Evolutionary conservation across 2,113 vertebrate species (phyloP), one percentile per base, ranked within the genome.

Genomic region (Lampris megalopsis): DNA sequence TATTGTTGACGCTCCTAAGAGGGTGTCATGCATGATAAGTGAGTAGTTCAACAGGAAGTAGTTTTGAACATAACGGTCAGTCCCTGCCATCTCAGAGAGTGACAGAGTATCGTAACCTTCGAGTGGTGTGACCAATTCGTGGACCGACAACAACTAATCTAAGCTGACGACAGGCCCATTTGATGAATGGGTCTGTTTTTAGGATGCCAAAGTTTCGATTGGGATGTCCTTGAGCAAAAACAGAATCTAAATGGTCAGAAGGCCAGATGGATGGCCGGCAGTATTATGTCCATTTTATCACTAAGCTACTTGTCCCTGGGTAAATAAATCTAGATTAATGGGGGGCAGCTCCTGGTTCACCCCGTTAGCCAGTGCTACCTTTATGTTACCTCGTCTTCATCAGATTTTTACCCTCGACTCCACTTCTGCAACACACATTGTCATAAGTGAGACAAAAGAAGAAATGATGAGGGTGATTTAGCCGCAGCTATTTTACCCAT

Each of bases 321-420:
- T 94, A 90, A 84, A 93, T 94, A 92, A 91, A 93, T 93, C 85
- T 65, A 81, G 74, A 89, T 68, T 87, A 84, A 78, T 80, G 82
- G 88, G 78, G 73, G 86, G 71, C 80, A 76, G 83, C 77, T 79
- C 68, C 77, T 52, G 84, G 86, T 89, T 80, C 69, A 76, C 36
- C 52, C 37, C 35, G 48, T 43, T 62, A 74, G 75, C 62, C 7
- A 4, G 72, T 43, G 73, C 60, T 73, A 75, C 83, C 82, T 88
- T 83, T 87, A 73, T 69, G 68, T 81, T 92, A 92, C 93, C 93
- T 94, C 94, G 91, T 92, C 90, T 91, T 88, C 81, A 89, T 91
- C 81, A 92, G 66, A 87, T 90, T 78, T 24, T 80, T 83, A 83
- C 83, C 91, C 83, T 82, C 62, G 69, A 80, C 71, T 88, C 67